Percentiles rank a stretch among this genome's conserved stretches.
Evolutionary conservation across 2,888 invertebrate species (phyloP).

Genomic region (Parnassius apollo): DNA sequence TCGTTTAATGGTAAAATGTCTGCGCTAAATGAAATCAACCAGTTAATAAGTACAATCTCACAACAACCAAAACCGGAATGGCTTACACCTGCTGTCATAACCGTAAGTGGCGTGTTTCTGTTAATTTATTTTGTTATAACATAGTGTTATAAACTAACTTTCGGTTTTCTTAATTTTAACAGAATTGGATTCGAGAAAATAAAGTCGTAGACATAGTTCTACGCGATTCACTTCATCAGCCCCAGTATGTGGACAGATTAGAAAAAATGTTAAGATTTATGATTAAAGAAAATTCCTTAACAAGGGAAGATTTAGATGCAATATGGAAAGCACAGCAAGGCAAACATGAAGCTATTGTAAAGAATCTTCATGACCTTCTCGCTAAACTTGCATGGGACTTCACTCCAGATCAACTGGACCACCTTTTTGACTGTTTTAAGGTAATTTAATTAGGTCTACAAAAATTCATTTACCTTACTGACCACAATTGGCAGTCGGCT

Average conservation of each 20-base stretch:
- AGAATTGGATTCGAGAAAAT: conserved; percentile 98
- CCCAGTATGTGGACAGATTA: conserved; percentile 97
- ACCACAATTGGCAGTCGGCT: too few relatives aligned
- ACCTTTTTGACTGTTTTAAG: conserved; percentile 98
- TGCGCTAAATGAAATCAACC: conserved; percentile 98
- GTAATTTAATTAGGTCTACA: conserved; percentile 55
- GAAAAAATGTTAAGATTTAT: conserved; percentile 98
- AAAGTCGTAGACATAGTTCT: conserved; percentile 96
- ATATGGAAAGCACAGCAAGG: conserved; percentile 99
- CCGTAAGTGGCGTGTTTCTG: conserved; percentile 82
- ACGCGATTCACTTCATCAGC: conserved; percentile 97
- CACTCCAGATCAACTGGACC: conserved; percentile 97
- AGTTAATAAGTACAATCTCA: conserved; percentile 94
- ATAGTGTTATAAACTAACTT: not conserved
- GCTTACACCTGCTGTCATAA: conserved; percentile 96
- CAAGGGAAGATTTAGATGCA: conserved; percentile 94
- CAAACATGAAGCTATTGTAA: conserved; percentile 98
- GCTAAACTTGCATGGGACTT: conserved; percentile 99
- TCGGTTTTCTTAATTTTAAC: conserved; percentile 38
- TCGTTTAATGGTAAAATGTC: conserved; percentile 99
- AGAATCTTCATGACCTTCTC: conserved; percentile 97
- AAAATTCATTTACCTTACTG: not conserved
- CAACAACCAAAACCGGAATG: conserved; percentile 96
- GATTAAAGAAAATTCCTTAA: conserved; percentile 95
- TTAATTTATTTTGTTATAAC: not conserved